phyloP scores from a whole-genome alignment of 2,888 invertebrate species.

The Drosophila conformis region DNA sequence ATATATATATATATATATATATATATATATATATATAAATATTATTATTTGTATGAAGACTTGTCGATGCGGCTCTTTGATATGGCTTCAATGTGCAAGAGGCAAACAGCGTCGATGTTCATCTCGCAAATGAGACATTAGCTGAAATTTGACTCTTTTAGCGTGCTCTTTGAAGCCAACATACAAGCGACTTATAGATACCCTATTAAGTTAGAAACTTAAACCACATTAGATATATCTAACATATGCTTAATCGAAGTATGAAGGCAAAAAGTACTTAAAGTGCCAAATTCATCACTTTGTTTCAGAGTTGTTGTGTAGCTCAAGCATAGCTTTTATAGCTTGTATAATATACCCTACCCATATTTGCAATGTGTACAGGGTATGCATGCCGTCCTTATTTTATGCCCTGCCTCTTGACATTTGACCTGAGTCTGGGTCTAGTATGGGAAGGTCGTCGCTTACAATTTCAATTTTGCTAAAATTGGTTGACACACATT shows the following conservation, averaged over 20 bases:
- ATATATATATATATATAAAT: slow-evolving; percentile 25
- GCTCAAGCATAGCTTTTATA: too few relatives aligned
- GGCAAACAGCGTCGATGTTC: slow-evolving; percentile 34
- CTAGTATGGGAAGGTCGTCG: slow-evolving; percentile 61
- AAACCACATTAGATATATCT: neutral
- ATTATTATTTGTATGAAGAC: slow-evolving; percentile 51
- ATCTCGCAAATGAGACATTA: slow-evolving; percentile 61
- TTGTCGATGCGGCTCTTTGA: slow-evolving; percentile 40
- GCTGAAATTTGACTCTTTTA: slow-evolving; percentile 11
- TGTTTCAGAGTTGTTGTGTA: rapidly evolving
- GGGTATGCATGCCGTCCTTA: slow-evolving; percentile 15
- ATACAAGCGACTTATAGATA: neutral
- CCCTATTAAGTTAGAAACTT: neutral
- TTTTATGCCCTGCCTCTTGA: slow-evolving; percentile 13
- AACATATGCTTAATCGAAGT: neutral
- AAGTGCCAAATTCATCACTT: rapidly evolving
- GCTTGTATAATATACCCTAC: neutral
- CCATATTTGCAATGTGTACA: neutral
- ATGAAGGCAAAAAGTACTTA: rapidly evolving
- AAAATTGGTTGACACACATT: slow-evolving; percentile 79
- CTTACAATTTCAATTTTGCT: slow-evolving; percentile 73
- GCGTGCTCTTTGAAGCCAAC: too few relatives aligned
- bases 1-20: slow-evolving; percentile 12
- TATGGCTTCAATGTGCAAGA: slow-evolving; percentile 46
- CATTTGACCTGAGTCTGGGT: slow-evolving; percentile 50